These are phyloP conservation scores for Salminus brasiliensis DNA, from an alignment of 2,113 vertebrate genomes.

Conservation along the genomic window DNA sequence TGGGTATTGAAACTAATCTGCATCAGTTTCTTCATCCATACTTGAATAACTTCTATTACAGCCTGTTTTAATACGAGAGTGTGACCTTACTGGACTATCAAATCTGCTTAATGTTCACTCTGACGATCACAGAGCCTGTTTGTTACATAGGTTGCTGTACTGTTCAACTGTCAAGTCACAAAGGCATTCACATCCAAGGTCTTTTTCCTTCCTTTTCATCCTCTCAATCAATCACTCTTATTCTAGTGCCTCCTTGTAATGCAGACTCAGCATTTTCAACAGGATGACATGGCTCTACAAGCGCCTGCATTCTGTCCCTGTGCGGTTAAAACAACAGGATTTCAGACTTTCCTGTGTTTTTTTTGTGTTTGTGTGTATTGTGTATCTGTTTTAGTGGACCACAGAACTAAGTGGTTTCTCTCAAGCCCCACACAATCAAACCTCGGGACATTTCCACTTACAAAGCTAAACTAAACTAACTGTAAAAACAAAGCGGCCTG, in stretches of 20 bases:
- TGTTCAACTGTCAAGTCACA: not conserved
- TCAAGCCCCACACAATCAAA: too few relatives aligned
- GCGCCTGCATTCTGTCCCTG: not conserved
- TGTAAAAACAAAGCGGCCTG: too few relatives aligned
- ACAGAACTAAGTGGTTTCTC: too few relatives aligned
- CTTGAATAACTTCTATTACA: too few relatives aligned
- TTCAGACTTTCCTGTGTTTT: conserved; percentile 40
- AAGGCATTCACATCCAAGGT: not conserved
- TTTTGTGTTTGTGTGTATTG: not conserved
- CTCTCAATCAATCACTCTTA: not conserved
- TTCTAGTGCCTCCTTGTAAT: not conserved
- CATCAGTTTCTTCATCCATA: too few relatives aligned
- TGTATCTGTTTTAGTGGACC: not conserved
- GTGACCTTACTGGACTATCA: too few relatives aligned
- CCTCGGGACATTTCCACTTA: too few relatives aligned
- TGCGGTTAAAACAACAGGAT: conserved; percentile 49
- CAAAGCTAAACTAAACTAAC: too few relatives aligned
- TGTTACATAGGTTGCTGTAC: not conserved
- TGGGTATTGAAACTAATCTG: too few relatives aligned
- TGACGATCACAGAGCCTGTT: not conserved
- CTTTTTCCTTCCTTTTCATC: conserved; percentile 2
- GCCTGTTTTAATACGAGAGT: too few relatives aligned
- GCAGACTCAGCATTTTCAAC: conserved; percentile 32
- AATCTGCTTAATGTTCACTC: too few relatives aligned
- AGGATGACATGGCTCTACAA: not conserved